These are phyloP conservation scores for Pedicia rivosa DNA, from an alignment of 2,888 invertebrate genomes.

Conservation along the genomic window DNA sequence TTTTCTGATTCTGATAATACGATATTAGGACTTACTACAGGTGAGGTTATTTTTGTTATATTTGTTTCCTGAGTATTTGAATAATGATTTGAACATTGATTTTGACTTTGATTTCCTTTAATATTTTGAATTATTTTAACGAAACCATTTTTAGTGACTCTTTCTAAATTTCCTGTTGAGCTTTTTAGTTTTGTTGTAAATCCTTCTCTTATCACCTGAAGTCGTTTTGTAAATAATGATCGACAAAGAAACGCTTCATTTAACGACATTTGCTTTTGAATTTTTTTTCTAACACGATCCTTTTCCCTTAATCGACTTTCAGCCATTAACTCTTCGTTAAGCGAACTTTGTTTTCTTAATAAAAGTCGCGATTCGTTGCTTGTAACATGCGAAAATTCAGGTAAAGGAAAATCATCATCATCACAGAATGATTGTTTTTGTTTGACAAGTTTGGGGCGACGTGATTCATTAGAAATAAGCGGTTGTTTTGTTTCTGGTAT, in stretches of 20 bases:
- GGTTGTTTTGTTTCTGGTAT: constrained; percentile 12
- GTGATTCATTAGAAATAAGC: constrained; percentile 9
- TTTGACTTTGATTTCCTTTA: constrained; percentile 27
- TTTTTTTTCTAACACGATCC: constrained; percentile 63
- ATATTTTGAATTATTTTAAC: constrained; percentile 74
- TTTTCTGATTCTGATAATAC: constrained; percentile 31
- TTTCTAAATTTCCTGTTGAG: constrained; percentile 69
- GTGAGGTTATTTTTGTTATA: constrained; percentile 5
- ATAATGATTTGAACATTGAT: constrained; percentile 9
- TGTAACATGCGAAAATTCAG: constrained; percentile 22
- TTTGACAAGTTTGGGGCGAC: constrained; percentile 58
- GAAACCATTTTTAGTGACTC: constrained; percentile 66
- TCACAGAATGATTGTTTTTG: constrained; percentile 74
- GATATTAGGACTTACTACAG: constrained; percentile 15
- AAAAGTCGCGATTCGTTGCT: constrained; percentile 25
- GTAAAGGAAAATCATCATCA: constrained; percentile 34
- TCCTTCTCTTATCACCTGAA: constrained; percentile 38
- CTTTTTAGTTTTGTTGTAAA: constrained; percentile 70
- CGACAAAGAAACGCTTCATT: constrained; percentile 69
- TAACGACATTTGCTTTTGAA: constrained; percentile 76
- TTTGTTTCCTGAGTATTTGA: constrained; percentile 3
- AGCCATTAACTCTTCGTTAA: constrained; percentile 81
- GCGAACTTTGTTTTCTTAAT: constrained; percentile 57
- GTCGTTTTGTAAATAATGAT: constrained; percentile 27
- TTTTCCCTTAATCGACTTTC: constrained; percentile 71